phyloP scores from a whole-genome alignment of 1,140 invertebrate species.

The Meloidogyne exigua region DNA sequence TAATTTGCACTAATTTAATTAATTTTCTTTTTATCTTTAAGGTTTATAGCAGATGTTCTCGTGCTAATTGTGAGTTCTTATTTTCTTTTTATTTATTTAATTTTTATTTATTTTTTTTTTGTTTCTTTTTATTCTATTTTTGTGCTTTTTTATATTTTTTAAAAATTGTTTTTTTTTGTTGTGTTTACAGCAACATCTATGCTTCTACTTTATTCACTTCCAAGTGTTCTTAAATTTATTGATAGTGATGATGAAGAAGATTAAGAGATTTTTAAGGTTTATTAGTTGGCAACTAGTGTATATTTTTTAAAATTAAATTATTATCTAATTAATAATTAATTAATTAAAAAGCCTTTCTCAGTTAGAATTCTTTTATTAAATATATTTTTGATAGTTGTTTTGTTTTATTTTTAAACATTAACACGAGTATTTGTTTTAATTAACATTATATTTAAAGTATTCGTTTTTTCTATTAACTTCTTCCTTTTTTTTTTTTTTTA shows the following conservation, averaged over 20 bases:
- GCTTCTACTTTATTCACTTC: neutral
- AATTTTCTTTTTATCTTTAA: neutral
- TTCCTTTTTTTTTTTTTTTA: too few relatives aligned
- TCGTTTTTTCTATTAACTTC: too few relatives aligned
- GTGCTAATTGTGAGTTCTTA: conserved; percentile 57
- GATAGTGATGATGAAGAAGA: neutral
- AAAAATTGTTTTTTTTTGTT: conserved; percentile 18
- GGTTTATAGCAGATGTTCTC: conserved; percentile 53
- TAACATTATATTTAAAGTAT: too few relatives aligned
- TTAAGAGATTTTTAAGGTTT: neutral
- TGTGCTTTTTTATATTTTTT: neutral
- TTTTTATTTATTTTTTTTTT: conserved; percentile 6
- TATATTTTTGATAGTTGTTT: conserved; percentile 14
- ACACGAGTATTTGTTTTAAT: too few relatives aligned
- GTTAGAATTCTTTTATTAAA: neutral
- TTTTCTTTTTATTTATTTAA: conserved; percentile 32
- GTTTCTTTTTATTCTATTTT: neutral
- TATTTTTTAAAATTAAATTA: too few relatives aligned
- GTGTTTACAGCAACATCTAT: neutral
- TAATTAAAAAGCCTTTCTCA: too few relatives aligned
- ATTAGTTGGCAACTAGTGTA: too few relatives aligned
- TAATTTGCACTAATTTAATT: neutral
- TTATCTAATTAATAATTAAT: too few relatives aligned
- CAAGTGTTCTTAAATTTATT: neutral
- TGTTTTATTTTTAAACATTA: too few relatives aligned